phyloP scores from a whole-genome alignment of 2,888 invertebrate species.

The Pemphredon lugubris region DNA sequence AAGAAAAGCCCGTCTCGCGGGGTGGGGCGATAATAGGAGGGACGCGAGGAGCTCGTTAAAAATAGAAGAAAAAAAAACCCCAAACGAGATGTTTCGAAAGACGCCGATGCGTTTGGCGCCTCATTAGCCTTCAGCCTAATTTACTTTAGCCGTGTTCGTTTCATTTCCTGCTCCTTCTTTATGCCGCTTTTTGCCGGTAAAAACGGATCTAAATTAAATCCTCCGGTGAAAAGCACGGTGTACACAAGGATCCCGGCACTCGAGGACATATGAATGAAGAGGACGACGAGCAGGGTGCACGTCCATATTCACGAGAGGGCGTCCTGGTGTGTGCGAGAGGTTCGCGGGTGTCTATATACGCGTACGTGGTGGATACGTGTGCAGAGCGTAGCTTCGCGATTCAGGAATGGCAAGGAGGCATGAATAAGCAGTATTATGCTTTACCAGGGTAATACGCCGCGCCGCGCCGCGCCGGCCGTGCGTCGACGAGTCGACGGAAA shows the following conservation, averaged over 20 bases:
- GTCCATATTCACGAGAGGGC: slow-evolving; percentile 3
- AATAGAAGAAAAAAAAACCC: no score
- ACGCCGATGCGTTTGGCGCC: slow-evolving; percentile 11
- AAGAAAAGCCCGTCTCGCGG: no score
- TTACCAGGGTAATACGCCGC: slow-evolving; percentile 52
- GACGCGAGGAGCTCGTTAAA: no score
- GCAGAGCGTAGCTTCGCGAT: slow-evolving; percentile 18
- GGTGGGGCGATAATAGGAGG: no score
- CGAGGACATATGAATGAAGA: slow-evolving; percentile 51
- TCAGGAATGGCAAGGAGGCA: slow-evolving; percentile 44
- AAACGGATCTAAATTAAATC: slow-evolving; percentile 53
- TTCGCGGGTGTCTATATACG: neutral
- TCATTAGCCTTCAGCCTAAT: slow-evolving; percentile 45
- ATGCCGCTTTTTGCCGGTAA: slow-evolving; percentile 1
- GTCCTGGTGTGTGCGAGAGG: neutral
- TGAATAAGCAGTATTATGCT: slow-evolving; percentile 61
- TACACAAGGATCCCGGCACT: slow-evolving; percentile 41
- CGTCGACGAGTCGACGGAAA: slow-evolving; percentile 42
- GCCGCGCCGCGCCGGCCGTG: no score
- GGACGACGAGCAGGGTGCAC: slow-evolving; percentile 22
- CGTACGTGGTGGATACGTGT: neutral
- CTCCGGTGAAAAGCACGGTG: slow-evolving; percentile 43
- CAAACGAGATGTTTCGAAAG: slow-evolving; percentile 20
- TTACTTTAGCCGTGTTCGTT: slow-evolving; percentile 34
- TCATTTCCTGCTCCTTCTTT: slow-evolving; percentile 33